Conservation (phyloP, 2,797 vertebrate species). For the Pangasius larnaudii region DNA sequence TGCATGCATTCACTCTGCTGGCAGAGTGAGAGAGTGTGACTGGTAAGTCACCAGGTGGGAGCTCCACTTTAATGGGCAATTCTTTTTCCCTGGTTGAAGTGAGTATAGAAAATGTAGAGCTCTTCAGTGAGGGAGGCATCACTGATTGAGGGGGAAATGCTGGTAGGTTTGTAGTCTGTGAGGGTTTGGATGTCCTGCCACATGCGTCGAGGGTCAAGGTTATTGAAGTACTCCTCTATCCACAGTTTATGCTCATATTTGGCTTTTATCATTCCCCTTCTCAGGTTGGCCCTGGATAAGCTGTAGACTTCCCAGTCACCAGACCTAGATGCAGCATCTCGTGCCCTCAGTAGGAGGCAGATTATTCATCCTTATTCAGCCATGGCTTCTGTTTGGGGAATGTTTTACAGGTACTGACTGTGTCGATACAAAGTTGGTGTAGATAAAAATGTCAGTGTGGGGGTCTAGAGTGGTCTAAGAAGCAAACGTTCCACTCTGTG, state of each 20-base stretch:
- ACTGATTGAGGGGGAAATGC: background rate
- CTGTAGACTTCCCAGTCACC: background rate
- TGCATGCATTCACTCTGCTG: background rate
- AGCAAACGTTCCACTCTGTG: background rate
- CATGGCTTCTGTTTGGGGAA: background rate
- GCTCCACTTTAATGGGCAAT: background rate
- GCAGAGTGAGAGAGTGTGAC: background rate
- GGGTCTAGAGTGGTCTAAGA: background rate
- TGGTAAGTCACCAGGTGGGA: no score
- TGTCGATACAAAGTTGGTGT: background rate
- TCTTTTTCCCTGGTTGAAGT: background rate
- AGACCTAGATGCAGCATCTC: background rate
- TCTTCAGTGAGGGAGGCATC: background rate
- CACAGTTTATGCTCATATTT: background rate
- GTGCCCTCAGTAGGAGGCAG: background rate
- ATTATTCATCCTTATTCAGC: background rate
- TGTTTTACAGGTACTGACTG: background rate
- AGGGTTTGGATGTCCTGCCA: background rate
- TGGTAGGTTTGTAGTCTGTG: background rate
- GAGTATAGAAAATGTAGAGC: background rate
- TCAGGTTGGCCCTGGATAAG: background rate
- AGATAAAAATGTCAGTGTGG: background rate
- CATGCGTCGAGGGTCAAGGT: background rate
- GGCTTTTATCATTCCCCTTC: background rate
- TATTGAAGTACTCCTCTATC: background rate